Conservation (phyloP, 2,888 invertebrate genomes). For the Pristionchus exspectatus region DNA sequence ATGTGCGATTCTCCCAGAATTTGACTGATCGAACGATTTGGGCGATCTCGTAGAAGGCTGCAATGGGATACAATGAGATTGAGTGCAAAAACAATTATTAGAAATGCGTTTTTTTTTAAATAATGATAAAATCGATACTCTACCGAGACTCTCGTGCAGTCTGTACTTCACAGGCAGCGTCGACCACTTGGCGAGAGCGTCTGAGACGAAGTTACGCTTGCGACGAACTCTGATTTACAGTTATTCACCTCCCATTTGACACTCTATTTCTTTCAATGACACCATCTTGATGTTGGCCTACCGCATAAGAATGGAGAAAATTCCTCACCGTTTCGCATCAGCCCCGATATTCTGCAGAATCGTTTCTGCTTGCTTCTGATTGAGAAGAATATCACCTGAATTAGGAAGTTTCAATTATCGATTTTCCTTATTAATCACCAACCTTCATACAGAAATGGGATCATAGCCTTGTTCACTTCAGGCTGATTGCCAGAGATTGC, state of each 20-base stretch:
- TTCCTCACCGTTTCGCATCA: background rate
- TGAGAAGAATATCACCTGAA: slow-evolving; percentile 76
- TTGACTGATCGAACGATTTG: slow-evolving; percentile 74
- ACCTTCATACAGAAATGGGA: slow-evolving; percentile 77
- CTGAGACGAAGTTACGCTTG: slow-evolving; percentile 69
- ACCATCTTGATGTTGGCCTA: background rate
- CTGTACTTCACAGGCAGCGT: slow-evolving; percentile 72
- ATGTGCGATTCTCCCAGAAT: slow-evolving; percentile 76
- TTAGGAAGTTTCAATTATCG: background rate
- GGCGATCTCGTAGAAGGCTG: slow-evolving; percentile 74
- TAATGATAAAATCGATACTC: background rate
- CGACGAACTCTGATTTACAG: slow-evolving; percentile 55
- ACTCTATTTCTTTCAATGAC: too few relatives aligned
- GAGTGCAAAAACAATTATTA: too few relatives aligned
- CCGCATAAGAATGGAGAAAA: background rate
- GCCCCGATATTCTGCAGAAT: slow-evolving; percentile 64
- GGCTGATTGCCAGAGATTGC: slow-evolving; percentile 72
- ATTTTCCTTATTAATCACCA: background rate
- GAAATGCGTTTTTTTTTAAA: too few relatives aligned
- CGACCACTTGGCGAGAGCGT: slow-evolving; percentile 73
- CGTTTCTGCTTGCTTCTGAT: slow-evolving; percentile 71
- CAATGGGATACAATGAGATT: slow-evolving; percentile 17
- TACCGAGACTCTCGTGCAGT: slow-evolving; percentile 76
- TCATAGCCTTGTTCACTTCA: slow-evolving; percentile 67
- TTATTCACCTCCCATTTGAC: too few relatives aligned